Evolutionary conservation across 2,113 vertebrate species (phyloP).

Genomic region (Proteles cristata): DNA sequence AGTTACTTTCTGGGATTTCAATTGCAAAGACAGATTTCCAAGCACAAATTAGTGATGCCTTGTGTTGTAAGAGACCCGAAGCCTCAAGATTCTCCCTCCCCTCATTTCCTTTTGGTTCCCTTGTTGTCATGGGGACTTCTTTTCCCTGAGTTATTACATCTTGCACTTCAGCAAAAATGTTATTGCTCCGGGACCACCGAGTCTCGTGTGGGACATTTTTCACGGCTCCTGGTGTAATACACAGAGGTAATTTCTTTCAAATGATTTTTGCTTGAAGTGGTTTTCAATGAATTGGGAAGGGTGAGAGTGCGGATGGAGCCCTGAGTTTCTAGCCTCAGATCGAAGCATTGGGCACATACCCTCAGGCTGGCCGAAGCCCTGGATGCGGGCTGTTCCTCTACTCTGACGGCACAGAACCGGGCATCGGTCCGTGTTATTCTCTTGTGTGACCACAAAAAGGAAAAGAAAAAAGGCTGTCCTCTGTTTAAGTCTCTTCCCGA

Average conservation of each 20-base stretch:
- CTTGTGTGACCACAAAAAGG: not conserved
- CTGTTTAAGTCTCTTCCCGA: slow-evolving; percentile 56
- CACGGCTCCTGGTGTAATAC: slow-evolving; percentile 66
- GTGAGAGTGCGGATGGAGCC: slow-evolving; percentile 63
- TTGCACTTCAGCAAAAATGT: slow-evolving; percentile 84
- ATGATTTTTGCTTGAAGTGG: slow-evolving; percentile 86
- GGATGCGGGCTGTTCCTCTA: slow-evolving; percentile 33
- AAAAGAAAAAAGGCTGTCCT: not conserved
- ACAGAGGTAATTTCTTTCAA: slow-evolving; percentile 85
- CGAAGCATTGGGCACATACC: not conserved
- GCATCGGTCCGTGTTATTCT: slow-evolving; percentile 46
- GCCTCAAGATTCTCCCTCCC: slow-evolving; percentile 65
- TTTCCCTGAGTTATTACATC: slow-evolving; percentile 83
- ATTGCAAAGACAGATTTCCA: slow-evolving; percentile 71
- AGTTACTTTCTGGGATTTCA: slow-evolving; percentile 40
- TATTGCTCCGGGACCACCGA: slow-evolving; percentile 85
- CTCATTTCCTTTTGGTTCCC: slow-evolving; percentile 74
- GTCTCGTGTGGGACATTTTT: slow-evolving; percentile 83
- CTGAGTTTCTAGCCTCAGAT: not conserved
- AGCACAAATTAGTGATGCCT: slow-evolving; percentile 71
- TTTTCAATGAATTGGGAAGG: slow-evolving; percentile 82
- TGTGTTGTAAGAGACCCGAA: slow-evolving; percentile 62
- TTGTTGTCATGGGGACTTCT: slow-evolving; percentile 84
- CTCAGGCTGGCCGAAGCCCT: slow-evolving; percentile 64
- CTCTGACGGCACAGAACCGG: not conserved